phyloP scores from a whole-genome alignment of 2,797 vertebrate genomes.

The Myotis planiceps region DNA sequence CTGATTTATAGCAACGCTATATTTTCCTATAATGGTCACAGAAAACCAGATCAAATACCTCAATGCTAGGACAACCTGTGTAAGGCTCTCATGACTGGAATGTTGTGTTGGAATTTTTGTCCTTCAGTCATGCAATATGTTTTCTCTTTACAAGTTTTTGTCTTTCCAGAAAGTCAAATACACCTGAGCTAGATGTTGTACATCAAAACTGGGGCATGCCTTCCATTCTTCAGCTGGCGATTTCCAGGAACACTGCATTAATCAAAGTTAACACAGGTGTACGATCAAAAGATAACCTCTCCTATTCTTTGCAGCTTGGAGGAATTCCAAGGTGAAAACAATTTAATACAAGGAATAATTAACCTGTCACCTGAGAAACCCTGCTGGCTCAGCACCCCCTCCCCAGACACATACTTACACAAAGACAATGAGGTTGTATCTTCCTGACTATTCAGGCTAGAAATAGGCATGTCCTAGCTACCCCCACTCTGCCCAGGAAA shows the following conservation, averaged over 20 bases:
- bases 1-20: background rate
- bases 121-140: background rate
- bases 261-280: conserved; percentile 87
- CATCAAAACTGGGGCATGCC: background rate
- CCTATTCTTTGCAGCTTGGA: conserved; percentile 82
- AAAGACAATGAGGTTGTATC: conserved; percentile 39
- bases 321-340: conserved; percentile 83
- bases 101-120: background rate
- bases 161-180: background rate
- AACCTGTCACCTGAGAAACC: conserved; percentile 86
- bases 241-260: conserved; percentile 82
- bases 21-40: background rate
- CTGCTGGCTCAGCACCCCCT: conserved; percentile 19
- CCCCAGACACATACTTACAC: background rate
- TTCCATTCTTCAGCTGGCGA: conserved; percentile 79
- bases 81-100: background rate
- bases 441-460: background rate
- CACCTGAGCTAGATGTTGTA: background rate
- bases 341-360: conserved; percentile 87
- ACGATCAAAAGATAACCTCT: conserved; percentile 81
- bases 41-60: background rate
- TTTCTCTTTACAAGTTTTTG: background rate
- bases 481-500: background rate
- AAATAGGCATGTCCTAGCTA: fast-evolving
- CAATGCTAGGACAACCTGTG: background rate